Conservation (phyloP, 2,113 vertebrate species). For the Gorsachius goisagi region DNA sequence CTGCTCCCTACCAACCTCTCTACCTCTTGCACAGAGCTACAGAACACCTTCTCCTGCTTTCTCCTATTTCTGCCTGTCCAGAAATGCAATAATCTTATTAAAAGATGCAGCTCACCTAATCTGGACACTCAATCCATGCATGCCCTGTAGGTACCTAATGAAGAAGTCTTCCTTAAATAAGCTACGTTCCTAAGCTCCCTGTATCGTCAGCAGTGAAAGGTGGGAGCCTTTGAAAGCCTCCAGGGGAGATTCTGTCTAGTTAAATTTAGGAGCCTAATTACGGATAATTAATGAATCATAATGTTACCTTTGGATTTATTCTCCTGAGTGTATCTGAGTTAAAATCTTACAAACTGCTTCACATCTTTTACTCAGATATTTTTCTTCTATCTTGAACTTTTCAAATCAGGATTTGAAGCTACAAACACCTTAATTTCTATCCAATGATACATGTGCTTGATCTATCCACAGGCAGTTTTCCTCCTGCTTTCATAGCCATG, state of each 20-base stretch:
- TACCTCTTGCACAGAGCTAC: background rate
- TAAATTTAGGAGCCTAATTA: constrained; percentile 56
- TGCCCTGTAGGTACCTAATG: background rate
- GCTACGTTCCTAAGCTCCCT: background rate
- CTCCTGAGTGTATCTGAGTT: constrained; percentile 37
- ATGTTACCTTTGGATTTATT: constrained; percentile 38
- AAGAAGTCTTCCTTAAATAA: constrained; percentile 27
- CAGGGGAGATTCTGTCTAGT: constrained; percentile 38
- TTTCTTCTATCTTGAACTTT: constrained; percentile 55
- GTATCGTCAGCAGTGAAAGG: background rate
- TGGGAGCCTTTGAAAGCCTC: constrained; percentile 38
- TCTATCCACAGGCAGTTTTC: constrained; percentile 56
- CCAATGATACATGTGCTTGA: background rate
- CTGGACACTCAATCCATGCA: background rate
- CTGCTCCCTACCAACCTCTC: background rate
- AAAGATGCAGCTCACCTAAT: background rate
- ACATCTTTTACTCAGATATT: constrained; percentile 36
- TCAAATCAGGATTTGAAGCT: constrained; percentile 40
- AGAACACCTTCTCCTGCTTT: background rate
- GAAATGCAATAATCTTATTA: background rate
- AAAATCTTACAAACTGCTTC: constrained; percentile 12
- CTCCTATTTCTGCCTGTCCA: background rate
- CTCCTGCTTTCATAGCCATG: constrained; percentile 34
- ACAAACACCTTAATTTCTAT: constrained; percentile 29
- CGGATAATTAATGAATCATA: constrained; percentile 46